Conservation (phyloP, 1,140 invertebrate genomes). For the Antheraea pernyi region DNA sequence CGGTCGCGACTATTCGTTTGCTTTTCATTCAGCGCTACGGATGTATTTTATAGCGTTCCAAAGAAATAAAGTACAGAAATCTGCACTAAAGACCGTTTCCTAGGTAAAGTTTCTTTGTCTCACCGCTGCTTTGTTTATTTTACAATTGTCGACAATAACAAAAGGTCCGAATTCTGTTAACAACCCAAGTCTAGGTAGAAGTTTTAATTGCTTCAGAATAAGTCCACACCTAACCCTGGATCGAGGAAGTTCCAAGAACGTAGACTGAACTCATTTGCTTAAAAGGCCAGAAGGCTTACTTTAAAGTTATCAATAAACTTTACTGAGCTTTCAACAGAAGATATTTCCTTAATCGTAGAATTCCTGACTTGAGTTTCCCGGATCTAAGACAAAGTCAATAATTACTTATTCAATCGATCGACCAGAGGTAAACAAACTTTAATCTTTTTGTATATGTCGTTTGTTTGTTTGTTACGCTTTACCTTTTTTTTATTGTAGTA, state of each 20-base stretch:
- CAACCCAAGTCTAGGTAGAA: slow-evolving; percentile 58
- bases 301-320: slow-evolving; percentile 13
- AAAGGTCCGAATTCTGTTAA: slow-evolving; percentile 65
- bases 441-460: too few relatives aligned
- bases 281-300: slow-evolving; percentile 24
- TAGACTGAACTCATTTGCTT: slow-evolving; percentile 37
- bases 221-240: slow-evolving; percentile 51
- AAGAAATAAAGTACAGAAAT: slow-evolving; percentile 42
- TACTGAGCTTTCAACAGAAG: not conserved
- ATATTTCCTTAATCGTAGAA: slow-evolving; percentile 10
- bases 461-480: too few relatives aligned
- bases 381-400: not conserved
- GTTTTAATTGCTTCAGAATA: slow-evolving; percentile 72
- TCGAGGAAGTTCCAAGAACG: slow-evolving; percentile 29
- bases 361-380: slow-evolving; percentile 8
- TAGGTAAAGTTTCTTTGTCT: slow-evolving; percentile 57
- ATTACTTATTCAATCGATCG: too few relatives aligned
- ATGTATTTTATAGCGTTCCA: slow-evolving; percentile 38
- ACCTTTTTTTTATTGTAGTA: too few relatives aligned
- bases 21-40: slow-evolving; percentile 41
- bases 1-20: too few relatives aligned
- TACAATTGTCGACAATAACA: slow-evolving; percentile 61
- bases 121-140: slow-evolving; percentile 56
- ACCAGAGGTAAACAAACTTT: too few relatives aligned
- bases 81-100: slow-evolving; percentile 60